Evolutionary conservation across 2,113 vertebrate genomes (phyloP).

Genomic region (Pica pica): DNA sequence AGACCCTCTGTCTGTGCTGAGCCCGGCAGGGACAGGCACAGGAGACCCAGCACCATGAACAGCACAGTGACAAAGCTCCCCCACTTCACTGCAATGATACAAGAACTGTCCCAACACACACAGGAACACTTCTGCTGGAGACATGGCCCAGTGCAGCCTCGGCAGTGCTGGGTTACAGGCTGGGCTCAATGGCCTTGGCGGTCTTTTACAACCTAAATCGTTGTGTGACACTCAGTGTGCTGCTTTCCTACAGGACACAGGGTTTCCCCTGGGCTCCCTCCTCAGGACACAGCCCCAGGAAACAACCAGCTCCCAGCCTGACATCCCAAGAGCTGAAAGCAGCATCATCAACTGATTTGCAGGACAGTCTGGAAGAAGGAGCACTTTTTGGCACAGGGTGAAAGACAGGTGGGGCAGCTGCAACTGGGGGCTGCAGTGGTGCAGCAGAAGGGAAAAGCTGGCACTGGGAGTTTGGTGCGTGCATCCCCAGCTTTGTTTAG

Average conservation of each 20-base stretch:
- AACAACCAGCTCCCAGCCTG: rapidly evolving
- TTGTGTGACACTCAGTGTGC: rapidly evolving
- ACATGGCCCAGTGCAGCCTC: neutral
- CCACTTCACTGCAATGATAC: rapidly evolving
- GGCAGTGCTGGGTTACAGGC: neutral
- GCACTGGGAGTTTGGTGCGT: neutral
- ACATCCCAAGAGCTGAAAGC: neutral
- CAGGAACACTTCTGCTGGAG: rapidly evolving
- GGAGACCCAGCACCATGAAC: rapidly evolving
- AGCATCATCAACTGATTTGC: rapidly evolving
- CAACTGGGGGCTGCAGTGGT: neutral
- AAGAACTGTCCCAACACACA: neutral
- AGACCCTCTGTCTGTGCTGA: rapidly evolving
- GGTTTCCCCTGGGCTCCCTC: neutral
- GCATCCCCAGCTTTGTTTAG: neutral
- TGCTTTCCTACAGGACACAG: neutral
- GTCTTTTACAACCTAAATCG: rapidly evolving
- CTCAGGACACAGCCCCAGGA: neutral
- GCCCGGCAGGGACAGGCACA: neutral
- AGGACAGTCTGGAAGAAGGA: neutral
- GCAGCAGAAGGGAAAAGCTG: neutral
- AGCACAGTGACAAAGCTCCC: neutral
- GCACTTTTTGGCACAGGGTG: rapidly evolving
- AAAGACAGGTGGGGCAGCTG: rapidly evolving
- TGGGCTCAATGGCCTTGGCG: rapidly evolving